Base-by-base conservation (phyloP, 1,140 invertebrate genomes). In the Glossosoma conforme region DNA sequence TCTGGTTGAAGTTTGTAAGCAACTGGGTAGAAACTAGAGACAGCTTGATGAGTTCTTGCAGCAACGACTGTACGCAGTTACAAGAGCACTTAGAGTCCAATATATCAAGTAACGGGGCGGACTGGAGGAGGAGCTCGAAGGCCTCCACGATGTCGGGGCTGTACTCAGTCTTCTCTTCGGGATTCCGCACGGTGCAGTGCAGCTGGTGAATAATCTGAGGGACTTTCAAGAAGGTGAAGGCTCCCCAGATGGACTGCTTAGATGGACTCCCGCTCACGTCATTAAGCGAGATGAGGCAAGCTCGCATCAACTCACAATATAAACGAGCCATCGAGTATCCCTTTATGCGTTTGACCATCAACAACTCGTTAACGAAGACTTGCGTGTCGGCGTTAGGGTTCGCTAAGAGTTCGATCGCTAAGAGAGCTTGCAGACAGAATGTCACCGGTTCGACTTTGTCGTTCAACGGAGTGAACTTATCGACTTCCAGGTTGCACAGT, bases 171-270 rank as follows among this genome's bases (percentile, higher is more conserved):
- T 79, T 80, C 46, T 80, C 78, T 18, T 76, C 75, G 17, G 56
- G 61, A 30, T 63, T 69, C n/a, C 69, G 66, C 56, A 75, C 77
- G 41, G 76, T 66, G 3, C 71, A 71, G 47, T 86, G 79, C 9
- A 91, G 62, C 55, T 87, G 82, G 45, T 83, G 81, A 10, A 91
- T 75, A 44, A 90, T 83, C 60, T 86, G 79, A 2, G 89, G 89
- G 44, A 96, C 78, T 75, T 95, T 95, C 0, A 97, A 75, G 66
- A 95, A 95, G 9, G 87, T 91, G 64, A 96, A 95, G 14, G 91
- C 91, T 15, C 89, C 89, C 91, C 93, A 97, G 61, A 93, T 84
- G 2, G 91, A 83, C 60, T 93, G 90, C 44, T 79, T 76, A 22
- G 72, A 74, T 1, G 74, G 70, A 62, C 91, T 84, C 55, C 84